phyloP scores from a whole-genome alignment of 2,888 invertebrate genomes.

The Eledona agricola region DNA sequence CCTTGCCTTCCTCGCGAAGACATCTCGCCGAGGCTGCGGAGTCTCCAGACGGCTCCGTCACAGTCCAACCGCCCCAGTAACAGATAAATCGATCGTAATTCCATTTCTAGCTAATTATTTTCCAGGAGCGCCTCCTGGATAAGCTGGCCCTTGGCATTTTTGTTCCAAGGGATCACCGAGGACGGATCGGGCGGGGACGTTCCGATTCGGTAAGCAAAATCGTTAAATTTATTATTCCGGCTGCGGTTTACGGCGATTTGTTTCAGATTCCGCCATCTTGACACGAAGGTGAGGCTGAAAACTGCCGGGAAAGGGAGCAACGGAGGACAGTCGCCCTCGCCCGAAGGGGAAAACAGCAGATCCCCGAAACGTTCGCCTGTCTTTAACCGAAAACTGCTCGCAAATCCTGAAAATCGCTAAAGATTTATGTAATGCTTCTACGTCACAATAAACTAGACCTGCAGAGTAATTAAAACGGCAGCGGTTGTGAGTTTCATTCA shows the following conservation, averaged over 20 bases:
- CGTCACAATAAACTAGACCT: slow-evolving; percentile 21
- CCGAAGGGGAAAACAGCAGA: slow-evolving; percentile 66
- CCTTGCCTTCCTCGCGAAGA: slow-evolving; percentile 70
- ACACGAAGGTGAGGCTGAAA: slow-evolving; percentile 84
- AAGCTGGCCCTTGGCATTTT: slow-evolving; percentile 90
- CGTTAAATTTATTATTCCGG: not conserved
- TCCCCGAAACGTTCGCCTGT: slow-evolving; percentile 66
- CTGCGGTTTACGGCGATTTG: slow-evolving; percentile 6
- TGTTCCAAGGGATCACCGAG: slow-evolving; percentile 82
- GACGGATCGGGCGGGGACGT: slow-evolving; percentile 73
- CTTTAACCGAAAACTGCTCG: slow-evolving; percentile 39
- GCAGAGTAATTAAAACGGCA: too few relatives aligned
- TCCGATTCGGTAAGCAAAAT: slow-evolving; percentile 78
- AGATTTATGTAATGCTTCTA: slow-evolving; percentile 10
- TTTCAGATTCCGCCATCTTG: slow-evolving; percentile 83
- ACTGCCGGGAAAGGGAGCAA: slow-evolving; percentile 60
- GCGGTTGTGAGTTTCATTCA: too few relatives aligned
- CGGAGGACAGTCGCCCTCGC: slow-evolving; percentile 77
- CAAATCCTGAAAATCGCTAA: slow-evolving; percentile 17
- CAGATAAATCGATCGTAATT: slow-evolving; percentile 38
- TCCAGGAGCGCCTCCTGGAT: slow-evolving; percentile 85
- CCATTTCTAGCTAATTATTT: slow-evolving; percentile 36
- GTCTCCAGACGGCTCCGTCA: slow-evolving; percentile 61
- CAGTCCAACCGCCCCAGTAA: slow-evolving; percentile 62
- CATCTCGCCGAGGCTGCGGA: slow-evolving; percentile 66